Evolutionary conservation across 2,888 invertebrate genomes (phyloP), one percentile per base, ranked within the genome.

Genomic region (Tolmerus cingulatus): DNA sequence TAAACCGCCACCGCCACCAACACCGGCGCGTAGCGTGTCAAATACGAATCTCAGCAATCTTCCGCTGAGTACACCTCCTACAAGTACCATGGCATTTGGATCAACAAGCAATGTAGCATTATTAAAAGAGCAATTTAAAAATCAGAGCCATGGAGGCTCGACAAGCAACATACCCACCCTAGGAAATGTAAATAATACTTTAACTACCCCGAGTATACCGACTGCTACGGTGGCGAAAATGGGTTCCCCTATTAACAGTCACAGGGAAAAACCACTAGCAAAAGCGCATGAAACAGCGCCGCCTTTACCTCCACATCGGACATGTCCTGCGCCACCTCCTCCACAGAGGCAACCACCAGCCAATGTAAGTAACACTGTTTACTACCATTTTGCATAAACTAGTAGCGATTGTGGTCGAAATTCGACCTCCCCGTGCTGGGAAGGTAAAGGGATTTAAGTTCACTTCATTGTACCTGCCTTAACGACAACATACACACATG

Each of bases 1-100:
- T 7, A 93, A 92, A 89, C 93, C 93, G 23, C 93, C 93, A 85
- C 93, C 93, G 88, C 93, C 93, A 19, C 93, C 93, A 8, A 92
- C 92, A 87, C 93, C 93, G 46, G 91, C 92, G 51, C 91, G 92
- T 89, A 92, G 93, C 89, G 90, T 92, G 87, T 92, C 92, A 74
- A 92, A 92, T 90, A 91, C 91, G 88, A 93, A 93, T 89, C 89
- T 93, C 86, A 91, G 90, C 89, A 91, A 90, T 89, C 89, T 91
- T 46, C 89, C 90, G 81, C 88, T 90, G 82, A 90, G 88, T 82
- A 87, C 91, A 23, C 55, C 86, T 19, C 9, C 78, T 14, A 55
- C 30, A 12, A 79, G 43, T 43, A 74, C 14, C 34, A 51, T 51
- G 27, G n/a, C 85, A 19, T 89, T 88, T 37, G 88, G 89, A 27